A percentile compares a stretch with the other conserved stretches of the same genome.
Evolutionary conservation across 2,888 invertebrate species (phyloP).

Genomic region (Callyntrura sp.): DNA sequence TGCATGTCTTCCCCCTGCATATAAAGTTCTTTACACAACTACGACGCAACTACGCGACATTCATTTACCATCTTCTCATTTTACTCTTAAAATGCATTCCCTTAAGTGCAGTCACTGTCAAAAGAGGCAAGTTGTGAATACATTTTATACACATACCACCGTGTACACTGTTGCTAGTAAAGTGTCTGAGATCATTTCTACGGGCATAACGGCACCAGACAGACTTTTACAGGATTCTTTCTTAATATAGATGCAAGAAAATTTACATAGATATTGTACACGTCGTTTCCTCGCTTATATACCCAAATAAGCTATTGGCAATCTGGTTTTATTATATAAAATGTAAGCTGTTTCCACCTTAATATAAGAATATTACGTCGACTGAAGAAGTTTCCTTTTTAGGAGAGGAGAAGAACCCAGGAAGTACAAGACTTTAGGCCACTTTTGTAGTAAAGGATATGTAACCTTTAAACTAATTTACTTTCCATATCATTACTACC

Average conservation of each 20-base stretch:
- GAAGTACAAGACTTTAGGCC: neutral
- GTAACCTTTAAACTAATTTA: neutral
- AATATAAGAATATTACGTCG: neutral
- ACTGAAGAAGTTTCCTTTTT: neutral
- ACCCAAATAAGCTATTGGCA: too few relatives aligned
- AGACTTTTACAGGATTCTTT: neutral
- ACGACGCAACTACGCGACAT: neutral
- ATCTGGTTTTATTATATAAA: too few relatives aligned
- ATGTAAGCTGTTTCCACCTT: too few relatives aligned
- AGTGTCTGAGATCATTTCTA: neutral
- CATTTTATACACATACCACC: too few relatives aligned
- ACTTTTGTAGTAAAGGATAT: neutral
- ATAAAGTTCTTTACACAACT: neutral
- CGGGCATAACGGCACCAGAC: neutral
- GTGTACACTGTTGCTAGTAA: neutral
- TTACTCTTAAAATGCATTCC: slow-evolving; percentile 50
- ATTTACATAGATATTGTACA: slow-evolving; percentile 26
- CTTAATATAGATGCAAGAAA: neutral
- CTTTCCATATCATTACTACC: neutral
- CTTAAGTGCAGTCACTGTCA: slow-evolving; percentile 49
- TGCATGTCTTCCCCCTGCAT: too few relatives aligned
- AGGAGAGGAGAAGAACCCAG: slow-evolving; percentile 6
- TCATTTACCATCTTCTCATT: slow-evolving; percentile 16
- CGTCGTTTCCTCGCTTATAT: neutral
- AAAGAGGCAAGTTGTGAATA: slow-evolving; percentile 21